Conservation (phyloP, 2,113 vertebrate genomes). For the Buteo buteo region DNA sequence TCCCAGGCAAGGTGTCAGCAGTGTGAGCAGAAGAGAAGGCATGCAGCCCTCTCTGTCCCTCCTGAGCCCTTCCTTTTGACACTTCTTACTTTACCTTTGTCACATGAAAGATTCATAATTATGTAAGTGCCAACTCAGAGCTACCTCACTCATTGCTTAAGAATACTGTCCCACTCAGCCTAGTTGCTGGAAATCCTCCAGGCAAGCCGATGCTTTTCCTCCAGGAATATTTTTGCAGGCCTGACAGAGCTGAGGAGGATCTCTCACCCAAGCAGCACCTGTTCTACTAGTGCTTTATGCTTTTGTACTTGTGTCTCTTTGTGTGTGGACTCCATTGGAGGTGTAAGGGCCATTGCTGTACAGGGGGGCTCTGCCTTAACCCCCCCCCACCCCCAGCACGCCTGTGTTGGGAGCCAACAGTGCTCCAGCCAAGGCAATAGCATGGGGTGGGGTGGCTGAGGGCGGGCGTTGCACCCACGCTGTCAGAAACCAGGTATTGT, state of each 20-base stretch:
- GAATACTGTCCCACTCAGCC: neutral
- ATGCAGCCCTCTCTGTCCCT: neutral
- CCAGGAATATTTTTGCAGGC: neutral
- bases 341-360: neutral
- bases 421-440: neutral
- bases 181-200: neutral
- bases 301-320: neutral
- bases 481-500: neutral
- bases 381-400: rapidly evolving
- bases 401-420: neutral
- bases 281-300: neutral
- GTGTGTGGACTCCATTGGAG: neutral
- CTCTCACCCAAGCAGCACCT: neutral
- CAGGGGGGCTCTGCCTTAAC: neutral
- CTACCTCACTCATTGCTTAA: neutral
- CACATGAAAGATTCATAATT: neutral
- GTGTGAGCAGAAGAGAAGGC: neutral
- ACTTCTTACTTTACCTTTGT: neutral
- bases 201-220: neutral
- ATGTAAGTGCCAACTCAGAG: neutral
- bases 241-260: neutral
- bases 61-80: neutral
- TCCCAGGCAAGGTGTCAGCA: neutral
- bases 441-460: neutral
- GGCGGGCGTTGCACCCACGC: rapidly evolving